Base-by-base conservation (phyloP, 2,113 vertebrate genomes). In the Rutilus rutilus region DNA sequence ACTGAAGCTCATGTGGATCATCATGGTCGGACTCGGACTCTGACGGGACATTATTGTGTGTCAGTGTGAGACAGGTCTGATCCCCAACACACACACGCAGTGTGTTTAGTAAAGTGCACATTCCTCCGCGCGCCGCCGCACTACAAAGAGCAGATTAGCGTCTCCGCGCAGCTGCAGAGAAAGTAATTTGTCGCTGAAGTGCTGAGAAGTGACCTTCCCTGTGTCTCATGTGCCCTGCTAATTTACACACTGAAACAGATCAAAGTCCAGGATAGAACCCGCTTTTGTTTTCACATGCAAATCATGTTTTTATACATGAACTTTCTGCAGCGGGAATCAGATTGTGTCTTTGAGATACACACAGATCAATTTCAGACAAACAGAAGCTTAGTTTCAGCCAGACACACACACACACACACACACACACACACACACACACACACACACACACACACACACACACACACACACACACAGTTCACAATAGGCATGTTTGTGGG, bases 141-240 rank as follows among this genome's bases (percentile, higher is more conserved):
- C 83, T 78, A 88, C 88, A 91, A 90, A 90, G 86, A 80, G 33
- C 47, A 82, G 87, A 88, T 90, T 90, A 89, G 62, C 85, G 23
- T 64, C 45, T 57, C 30, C 69, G 78, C 60, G 60, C 79, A 86
- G 86, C 84, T 88, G 86, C 89, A 64, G 87, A 92, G 86, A 90
- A 91, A 90, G 88, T 88, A 89, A 93, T 92, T 91, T 91, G 90
- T 91, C 77, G 86, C 87, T 91, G 87, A 91, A 91, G 90, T 91
- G 89, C 74, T 79, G 86, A 88, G 84, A 76, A 57, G 85, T 81
- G 89, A 90, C 90, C 91, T 86, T 52, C 69, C 75, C 84, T 52
- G 85, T 90, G 87, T 91, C 74, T 86, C 83, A 74, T 87, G 83
- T 87, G 88, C 83, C 88, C 90, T 79, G 45, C 86, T 90, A 87